Base-by-base conservation (phyloP, 35 echinoderm and acorn worm species). In the Apostichopus japonicus region DNA sequence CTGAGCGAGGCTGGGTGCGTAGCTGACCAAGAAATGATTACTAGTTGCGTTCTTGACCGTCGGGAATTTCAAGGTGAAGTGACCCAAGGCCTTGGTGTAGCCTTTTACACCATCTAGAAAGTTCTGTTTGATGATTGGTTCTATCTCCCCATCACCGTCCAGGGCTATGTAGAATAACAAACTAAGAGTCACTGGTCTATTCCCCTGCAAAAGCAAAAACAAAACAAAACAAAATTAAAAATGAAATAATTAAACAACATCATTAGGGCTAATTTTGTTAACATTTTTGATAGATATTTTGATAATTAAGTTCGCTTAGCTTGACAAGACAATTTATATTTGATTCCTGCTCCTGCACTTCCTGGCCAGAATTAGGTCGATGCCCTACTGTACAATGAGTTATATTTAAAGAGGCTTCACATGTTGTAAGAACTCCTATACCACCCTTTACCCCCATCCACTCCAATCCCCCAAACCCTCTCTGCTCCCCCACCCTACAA, bases 101-200 rank as follows among this genome's bases (percentile, higher is more conserved):
- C 97, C 97, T 67, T 88, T 80, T 33, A 99, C 96, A 23, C 71
- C 93, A n/a, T 80, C 70, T 33, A 99, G 71, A 11, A 63, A 80
- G 25, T 87, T 93, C 75, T 93, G 92, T 65, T 93, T 87, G 1
- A 95, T 53, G 59, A 90, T 55, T 44, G 93, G 93, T 87, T 93
- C 88, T 25, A 99, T 87, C 0, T 77, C 77, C 17, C 97, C 97
- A 5, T 99, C 86, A 21, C 93, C 95, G 91, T 99, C 97, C 15
- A 96, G 92, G 6, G 95, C 97, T 83, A 94, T 90, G 92, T 99
- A 99, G 86, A 99, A 99, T 57, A 99, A 1, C 17, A 99, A 55
- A 88, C 93, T 92, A 0, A 91, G 81, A 52, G 10, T 57, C 8
- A 91, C 76, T 52, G 90, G 90, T n/a, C 76, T 77, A 14, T 91